Evolutionary conservation across 2,888 invertebrate species (phyloP).

Genomic region (Dromius quadrimaculatus): DNA sequence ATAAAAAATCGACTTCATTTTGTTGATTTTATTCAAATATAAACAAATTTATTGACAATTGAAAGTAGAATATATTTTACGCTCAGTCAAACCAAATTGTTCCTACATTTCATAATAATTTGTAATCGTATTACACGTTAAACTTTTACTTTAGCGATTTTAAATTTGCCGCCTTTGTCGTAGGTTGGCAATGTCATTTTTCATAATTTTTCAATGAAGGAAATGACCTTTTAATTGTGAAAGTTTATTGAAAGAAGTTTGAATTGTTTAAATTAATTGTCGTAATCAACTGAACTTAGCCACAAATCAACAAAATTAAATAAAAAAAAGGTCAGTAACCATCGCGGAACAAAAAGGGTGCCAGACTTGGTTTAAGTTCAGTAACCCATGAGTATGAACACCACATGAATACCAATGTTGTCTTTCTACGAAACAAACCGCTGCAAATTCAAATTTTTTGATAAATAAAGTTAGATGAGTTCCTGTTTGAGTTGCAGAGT

Average conservation of each 20-base stretch:
- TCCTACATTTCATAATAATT: constrained; percentile 7
- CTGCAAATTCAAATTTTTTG: too few relatives aligned
- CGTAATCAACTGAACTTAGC: too few relatives aligned
- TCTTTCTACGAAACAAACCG: too few relatives aligned
- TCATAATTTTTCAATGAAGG: constrained; percentile 9
- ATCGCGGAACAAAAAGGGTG: constrained; percentile 29
- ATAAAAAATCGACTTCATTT: too few relatives aligned
- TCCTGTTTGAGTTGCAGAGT: too few relatives aligned
- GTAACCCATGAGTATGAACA: constrained; percentile 7
- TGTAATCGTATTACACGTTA: too few relatives aligned
- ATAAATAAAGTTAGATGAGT: too few relatives aligned
- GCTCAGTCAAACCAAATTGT: too few relatives aligned
- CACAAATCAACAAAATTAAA: constrained; percentile 16
- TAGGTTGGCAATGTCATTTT: constrained; percentile 17
- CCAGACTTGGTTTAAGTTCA: constrained; percentile 26
- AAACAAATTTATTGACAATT: too few relatives aligned
- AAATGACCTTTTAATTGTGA: constrained; percentile 27
- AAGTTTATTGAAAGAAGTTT: constrained; percentile 9
- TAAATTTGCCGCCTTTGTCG: constrained; percentile 8
- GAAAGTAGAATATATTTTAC: too few relatives aligned
- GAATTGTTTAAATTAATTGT: constrained; percentile 11
- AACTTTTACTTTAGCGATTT: constrained; percentile 15
- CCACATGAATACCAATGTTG: constrained; percentile 16
- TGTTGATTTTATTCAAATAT: too few relatives aligned
- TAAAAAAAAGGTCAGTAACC: constrained; percentile 17